phyloP scores from a whole-genome alignment of 2,888 invertebrate species.

The Drosophila stalkeri region DNA sequence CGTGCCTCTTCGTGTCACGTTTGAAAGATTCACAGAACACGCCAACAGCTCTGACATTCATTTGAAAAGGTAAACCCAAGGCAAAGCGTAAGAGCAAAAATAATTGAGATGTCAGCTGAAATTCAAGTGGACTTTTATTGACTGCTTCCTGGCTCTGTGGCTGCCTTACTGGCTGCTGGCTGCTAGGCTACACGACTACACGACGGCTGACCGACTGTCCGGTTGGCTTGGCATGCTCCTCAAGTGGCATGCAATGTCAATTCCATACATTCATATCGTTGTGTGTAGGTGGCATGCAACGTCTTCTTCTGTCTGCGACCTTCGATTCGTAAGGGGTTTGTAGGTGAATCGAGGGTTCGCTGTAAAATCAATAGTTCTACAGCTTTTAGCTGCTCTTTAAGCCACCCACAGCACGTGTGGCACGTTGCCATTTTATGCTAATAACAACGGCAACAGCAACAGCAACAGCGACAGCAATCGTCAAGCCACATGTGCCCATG shows the following conservation, averaged over 20 bases:
- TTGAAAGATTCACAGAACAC: no score
- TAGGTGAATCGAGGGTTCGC: constrained; percentile 45
- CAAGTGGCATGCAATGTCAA: constrained; percentile 58
- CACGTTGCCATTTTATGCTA: constrained; percentile 49
- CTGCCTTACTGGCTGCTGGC: constrained; percentile 34
- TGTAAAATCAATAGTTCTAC: constrained; percentile 64
- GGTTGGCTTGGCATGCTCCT: constrained; percentile 43
- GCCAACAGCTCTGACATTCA: constrained; percentile 9
- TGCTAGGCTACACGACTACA: constrained; percentile 26
- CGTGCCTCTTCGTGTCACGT: constrained; percentile 4
- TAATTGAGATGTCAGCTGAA: constrained; percentile 77
- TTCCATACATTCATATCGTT: constrained; percentile 13
- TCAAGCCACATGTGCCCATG: constrained; percentile 12
- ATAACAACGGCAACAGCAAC: constrained; percentile 34
- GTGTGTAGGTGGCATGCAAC: constrained; percentile 53
- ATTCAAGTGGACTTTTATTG: constrained; percentile 80
- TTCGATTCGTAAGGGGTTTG: constrained; percentile 40
- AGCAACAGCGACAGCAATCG: constrained; percentile 13
- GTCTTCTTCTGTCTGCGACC: constrained; percentile 51
- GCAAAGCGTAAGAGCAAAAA: constrained; percentile 62
- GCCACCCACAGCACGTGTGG: constrained; percentile 31
- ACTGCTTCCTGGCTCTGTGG: constrained; percentile 56
- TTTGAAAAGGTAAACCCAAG: constrained; percentile 24
- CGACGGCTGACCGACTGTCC: constrained; percentile 16
- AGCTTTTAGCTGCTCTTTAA: constrained; percentile 33